Evolutionary conservation across 2,113 vertebrate species (phyloP).

Genomic region (Psammodynastes pulverulentus): DNA sequence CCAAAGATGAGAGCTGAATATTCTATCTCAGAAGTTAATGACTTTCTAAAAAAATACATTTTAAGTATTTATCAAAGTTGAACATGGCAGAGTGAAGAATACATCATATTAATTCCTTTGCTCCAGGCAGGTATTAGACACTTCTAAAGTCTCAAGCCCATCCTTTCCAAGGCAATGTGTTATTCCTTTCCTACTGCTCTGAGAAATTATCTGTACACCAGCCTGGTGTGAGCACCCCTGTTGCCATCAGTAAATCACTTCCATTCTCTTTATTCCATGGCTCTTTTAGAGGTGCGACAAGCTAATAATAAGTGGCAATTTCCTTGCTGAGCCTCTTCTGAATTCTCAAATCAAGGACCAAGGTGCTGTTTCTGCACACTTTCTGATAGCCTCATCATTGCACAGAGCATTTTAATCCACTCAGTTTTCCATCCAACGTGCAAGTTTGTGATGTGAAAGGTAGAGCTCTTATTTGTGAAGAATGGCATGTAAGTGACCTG

Average conservation of each 20-base stretch:
- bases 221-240: slow-evolving; percentile 80
- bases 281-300: slow-evolving; percentile 79
- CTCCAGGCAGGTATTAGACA: slow-evolving; percentile 80
- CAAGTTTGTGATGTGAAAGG: slow-evolving; percentile 54
- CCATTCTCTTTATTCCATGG: slow-evolving; percentile 69
- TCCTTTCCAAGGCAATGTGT: slow-evolving; percentile 69
- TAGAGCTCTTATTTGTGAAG: slow-evolving; percentile 45
- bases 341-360: slow-evolving; percentile 63
- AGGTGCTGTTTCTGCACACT: slow-evolving; percentile 55
- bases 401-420: slow-evolving; percentile 66
- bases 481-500: slow-evolving; percentile 29
- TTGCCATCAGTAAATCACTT: slow-evolving; percentile 79
- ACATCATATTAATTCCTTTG: slow-evolving; percentile 81
- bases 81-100: slow-evolving; percentile 73
- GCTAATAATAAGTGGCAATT: slow-evolving; percentile 80
- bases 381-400: slow-evolving; percentile 62
- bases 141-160: slow-evolving; percentile 79
- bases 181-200: slow-evolving; percentile 77
- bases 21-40: slow-evolving; percentile 76
- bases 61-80: slow-evolving; percentile 85
- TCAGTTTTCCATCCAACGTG: slow-evolving; percentile 53
- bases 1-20: slow-evolving; percentile 65
- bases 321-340: slow-evolving; percentile 65
- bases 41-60: slow-evolving; percentile 77
- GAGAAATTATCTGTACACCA: slow-evolving; percentile 76